Conservation (phyloP, 2,797 vertebrate species). For the Takifugu ocellatus region DNA sequence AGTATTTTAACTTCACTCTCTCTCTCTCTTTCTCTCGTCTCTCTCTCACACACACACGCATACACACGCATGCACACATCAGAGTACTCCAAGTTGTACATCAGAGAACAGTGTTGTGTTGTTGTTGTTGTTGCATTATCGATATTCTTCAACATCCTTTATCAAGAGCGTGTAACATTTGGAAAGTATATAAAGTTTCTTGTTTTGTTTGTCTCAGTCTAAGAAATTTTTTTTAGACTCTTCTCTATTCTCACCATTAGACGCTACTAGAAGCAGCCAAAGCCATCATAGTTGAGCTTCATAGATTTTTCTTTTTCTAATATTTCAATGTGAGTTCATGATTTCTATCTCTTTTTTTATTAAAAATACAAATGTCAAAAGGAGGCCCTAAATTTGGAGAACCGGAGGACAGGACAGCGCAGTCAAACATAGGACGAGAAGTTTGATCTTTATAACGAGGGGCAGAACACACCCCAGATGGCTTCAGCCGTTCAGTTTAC, state of each 20-base stretch:
- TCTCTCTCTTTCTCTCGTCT: no score
- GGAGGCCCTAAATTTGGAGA: conserved; percentile 23
- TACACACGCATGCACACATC: background rate
- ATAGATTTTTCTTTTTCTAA: no score
- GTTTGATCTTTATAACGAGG: conserved; percentile 63
- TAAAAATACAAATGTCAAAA: background rate
- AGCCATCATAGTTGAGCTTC: no score
- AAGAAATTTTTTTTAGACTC: no score
- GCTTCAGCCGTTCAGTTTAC: conserved; percentile 63
- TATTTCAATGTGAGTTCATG: conserved; percentile 11
- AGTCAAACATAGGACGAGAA: conserved; percentile 51
- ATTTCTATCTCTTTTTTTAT: background rate
- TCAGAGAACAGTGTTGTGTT: background rate
- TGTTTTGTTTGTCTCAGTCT: no score
- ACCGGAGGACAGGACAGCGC: conserved; percentile 38
- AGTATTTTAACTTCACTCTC: conserved; percentile 2
- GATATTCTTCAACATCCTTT: no score
- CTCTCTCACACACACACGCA: no score
- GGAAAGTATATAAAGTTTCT: no score
- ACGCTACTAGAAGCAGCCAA: no score
- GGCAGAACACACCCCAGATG: conserved; percentile 39
- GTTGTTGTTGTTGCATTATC: background rate
- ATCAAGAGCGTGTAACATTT: no score
- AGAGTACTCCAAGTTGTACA: background rate
- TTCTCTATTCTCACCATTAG: no score